Base-by-base conservation (phyloP, 1,140 invertebrate genomes). In the Trichonephila clavata region DNA sequence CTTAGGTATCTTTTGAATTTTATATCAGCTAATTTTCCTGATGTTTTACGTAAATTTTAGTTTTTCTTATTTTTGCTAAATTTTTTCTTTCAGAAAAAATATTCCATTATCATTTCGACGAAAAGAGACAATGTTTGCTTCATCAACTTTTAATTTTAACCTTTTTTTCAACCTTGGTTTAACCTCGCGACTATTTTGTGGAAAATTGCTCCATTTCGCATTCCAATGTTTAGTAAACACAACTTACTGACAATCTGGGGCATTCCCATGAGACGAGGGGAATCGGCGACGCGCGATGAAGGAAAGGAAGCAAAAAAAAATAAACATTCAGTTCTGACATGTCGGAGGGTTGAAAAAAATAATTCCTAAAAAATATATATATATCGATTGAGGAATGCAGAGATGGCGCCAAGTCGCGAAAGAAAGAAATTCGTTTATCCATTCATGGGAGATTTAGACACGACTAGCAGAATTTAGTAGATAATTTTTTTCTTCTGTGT, bases 361-460 rank as follows among this genome's bases (percentile, higher is more conserved):
- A 3, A 14, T 32, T 71, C 10, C 68, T 24, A 32, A n/a, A 24
- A 27, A 16, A 71, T 32, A 71, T 32, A 32, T 71, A 71, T 71
- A 71, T 71, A 71, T 71, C 68, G 68, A 71, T 71, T 71, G 68
- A 71, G 14, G 68, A 71, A 71, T 71, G 68, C n/a, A n/a, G 32
- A 77, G 59, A 80, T 77, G 88, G 88, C 88, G 88, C 88, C 88
- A 90, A 90, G n/a, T 50, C 21, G 39, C n/a, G 43, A 80, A 39
- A 39, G 32, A 60, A 21, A 59, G 68, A 32, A 57, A 86, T 57
- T 20, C 43, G 21, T 84, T 84, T 84, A 84, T 84, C 81, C 81
- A 84, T 84, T 84, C 81, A 84, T 84, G 43, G 57, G 81, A 50
- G 81, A 84, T 57, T 59, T 84, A 43, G 21, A 24, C 81, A 71